Conservation (phyloP, 35 echinoderm and acorn worm genomes). For the Ophiothrix spiculata region DNA sequence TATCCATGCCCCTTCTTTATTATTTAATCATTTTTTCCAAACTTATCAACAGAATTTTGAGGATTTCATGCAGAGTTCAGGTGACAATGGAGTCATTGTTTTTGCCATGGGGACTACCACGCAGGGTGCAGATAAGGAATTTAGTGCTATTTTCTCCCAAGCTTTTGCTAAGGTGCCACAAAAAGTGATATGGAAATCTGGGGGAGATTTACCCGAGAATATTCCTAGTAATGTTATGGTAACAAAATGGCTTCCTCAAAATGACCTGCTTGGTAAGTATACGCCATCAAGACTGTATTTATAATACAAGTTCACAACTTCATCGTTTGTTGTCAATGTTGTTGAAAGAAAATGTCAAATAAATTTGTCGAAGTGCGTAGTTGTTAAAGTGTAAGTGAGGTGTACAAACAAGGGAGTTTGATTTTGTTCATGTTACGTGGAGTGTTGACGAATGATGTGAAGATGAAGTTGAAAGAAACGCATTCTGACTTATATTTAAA, state of each 20-base stretch:
- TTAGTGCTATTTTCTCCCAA: background rate
- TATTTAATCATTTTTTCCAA: no score
- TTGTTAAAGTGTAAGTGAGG: no score
- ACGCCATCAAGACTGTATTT: background rate
- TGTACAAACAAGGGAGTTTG: no score
- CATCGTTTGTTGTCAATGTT: no score
- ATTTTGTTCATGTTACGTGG: no score
- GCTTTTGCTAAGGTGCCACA: constrained; percentile 32
- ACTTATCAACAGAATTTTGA: constrained; percentile 6
- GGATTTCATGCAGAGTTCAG: constrained; percentile 14
- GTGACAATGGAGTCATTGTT: constrained; percentile 9
- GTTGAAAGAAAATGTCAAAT: no score
- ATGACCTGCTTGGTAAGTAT: constrained; percentile 48
- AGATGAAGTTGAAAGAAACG: no score
- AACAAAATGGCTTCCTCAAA: constrained; percentile 37
- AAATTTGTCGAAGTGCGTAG: no score
- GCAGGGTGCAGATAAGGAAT: background rate
- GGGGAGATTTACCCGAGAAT: background rate
- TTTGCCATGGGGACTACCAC: constrained; percentile 23
- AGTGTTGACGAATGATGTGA: no score
- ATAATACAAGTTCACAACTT: background rate
- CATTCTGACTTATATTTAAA: no score
- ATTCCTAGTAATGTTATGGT: constrained; percentile 32
- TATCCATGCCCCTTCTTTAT: no score
- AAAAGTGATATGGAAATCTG: constrained; percentile 30